Conservation (phyloP, 2,888 invertebrate genomes). For the Thecophora atra region DNA sequence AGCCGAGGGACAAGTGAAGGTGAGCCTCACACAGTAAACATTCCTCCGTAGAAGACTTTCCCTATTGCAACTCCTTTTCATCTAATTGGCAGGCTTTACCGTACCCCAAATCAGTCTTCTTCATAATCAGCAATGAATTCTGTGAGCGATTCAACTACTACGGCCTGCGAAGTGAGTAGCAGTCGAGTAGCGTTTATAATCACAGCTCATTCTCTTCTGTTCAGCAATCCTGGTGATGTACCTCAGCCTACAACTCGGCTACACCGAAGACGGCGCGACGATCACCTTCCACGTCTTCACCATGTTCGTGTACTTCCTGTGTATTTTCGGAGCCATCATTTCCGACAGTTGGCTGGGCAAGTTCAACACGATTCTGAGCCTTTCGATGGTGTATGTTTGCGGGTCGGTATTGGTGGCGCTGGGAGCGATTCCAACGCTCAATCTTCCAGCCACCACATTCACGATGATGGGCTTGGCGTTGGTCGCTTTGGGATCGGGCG, state of each 20-base stretch:
- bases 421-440: slow-evolving; percentile 69
- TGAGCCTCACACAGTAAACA: slow-evolving; percentile 34
- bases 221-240: slow-evolving; percentile 81
- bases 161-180: slow-evolving; percentile 87
- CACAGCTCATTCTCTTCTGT: neutral
- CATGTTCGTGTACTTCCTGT: slow-evolving; percentile 79
- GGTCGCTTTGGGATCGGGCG: slow-evolving; percentile 81
- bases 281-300: slow-evolving; percentile 79
- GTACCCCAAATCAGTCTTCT: slow-evolving; percentile 82
- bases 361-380: slow-evolving; percentile 77
- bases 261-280: slow-evolving; percentile 73
- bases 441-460: slow-evolving; percentile 67
- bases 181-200: neutral
- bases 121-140: slow-evolving; percentile 93
- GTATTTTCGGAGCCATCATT: slow-evolving; percentile 80
- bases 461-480: slow-evolving; percentile 75
- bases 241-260: slow-evolving; percentile 73
- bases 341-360: slow-evolving; percentile 84
- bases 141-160: slow-evolving; percentile 96
- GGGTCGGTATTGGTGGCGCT: slow-evolving; percentile 76
- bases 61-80: neutral
- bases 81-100: slow-evolving; percentile 57
- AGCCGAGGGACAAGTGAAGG: slow-evolving; percentile 60
- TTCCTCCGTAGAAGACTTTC: neutral
- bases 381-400: slow-evolving; percentile 77